A percentile compares a stretch with the other conserved stretches of the same genome.
Evolutionary conservation across 2,113 vertebrate genomes (phyloP).

Genomic region (Damaliscus lunatus): DNA sequence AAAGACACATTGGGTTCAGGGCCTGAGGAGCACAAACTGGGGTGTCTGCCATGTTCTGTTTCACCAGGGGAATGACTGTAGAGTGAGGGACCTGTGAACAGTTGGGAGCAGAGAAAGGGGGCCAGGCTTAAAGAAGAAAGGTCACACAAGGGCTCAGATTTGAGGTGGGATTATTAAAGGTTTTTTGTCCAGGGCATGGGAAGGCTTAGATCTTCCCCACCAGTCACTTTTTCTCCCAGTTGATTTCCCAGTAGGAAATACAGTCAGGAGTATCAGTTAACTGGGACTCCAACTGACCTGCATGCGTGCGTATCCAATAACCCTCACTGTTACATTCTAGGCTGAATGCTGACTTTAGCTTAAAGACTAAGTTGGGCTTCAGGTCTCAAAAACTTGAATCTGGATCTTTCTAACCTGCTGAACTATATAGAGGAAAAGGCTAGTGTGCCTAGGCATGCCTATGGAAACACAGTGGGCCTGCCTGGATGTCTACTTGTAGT

Average conservation of each 20-base stretch:
- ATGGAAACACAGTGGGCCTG: background rate
- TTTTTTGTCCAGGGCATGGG: background rate
- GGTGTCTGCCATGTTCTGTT: background rate
- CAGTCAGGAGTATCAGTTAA: background rate
- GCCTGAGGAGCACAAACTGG: background rate
- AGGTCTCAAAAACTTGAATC: background rate
- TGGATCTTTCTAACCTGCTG: background rate
- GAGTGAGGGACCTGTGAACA: background rate
- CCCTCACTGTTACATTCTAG: background rate
- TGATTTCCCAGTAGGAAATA: background rate
- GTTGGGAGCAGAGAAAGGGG: background rate
- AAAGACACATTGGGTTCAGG: background rate
- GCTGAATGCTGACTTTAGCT: background rate
- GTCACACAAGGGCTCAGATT: background rate
- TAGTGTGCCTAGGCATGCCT: background rate
- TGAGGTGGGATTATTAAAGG: background rate
- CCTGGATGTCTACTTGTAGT: background rate
- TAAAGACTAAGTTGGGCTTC: background rate
- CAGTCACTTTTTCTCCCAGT: background rate
- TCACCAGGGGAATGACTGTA: background rate
- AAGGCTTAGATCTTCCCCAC: background rate
- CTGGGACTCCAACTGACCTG: background rate
- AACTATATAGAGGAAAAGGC: background rate
- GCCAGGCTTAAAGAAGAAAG: background rate
- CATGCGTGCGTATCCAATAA: background rate